Evolutionary conservation across 2,113 vertebrate genomes (phyloP).

Genomic region (Theristicus caerulescens): DNA sequence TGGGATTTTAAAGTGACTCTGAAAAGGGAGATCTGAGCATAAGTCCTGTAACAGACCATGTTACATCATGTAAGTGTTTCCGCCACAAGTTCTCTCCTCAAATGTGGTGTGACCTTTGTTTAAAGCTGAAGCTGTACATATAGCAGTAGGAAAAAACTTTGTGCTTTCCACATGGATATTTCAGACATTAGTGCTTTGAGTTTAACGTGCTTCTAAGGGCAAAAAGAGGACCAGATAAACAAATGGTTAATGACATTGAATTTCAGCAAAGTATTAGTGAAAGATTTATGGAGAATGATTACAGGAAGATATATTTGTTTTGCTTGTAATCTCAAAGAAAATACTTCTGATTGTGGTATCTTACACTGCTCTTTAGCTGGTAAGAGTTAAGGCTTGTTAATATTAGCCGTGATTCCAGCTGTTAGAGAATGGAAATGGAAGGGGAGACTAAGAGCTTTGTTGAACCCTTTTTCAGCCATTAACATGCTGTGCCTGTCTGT

Average conservation of each 20-base stretch:
- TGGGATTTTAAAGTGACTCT: neutral
- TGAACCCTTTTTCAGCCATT: neutral
- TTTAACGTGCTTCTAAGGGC: neutral
- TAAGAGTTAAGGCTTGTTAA: neutral
- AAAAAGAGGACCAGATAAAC: neutral
- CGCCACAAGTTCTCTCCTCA: neutral
- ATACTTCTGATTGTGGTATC: neutral
- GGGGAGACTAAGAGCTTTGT: neutral
- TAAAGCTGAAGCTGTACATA: neutral
- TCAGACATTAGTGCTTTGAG: neutral
- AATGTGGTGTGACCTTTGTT: neutral
- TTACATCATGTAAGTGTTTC: neutral
- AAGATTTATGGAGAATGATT: neutral
- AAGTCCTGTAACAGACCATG: neutral
- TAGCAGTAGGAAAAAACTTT: neutral
- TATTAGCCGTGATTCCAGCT: neutral
- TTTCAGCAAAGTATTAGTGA: neutral
- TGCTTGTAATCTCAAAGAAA: neutral
- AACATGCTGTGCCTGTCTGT: neutral
- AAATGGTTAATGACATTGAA: neutral
- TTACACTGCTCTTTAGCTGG: neutral
- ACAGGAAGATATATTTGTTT: neutral
- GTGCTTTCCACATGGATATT: neutral
- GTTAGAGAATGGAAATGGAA: neutral
- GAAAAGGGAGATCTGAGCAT: neutral